phyloP scores from a whole-genome alignment of 2,113 vertebrate genomes.

The Antechinus stuartii region DNA sequence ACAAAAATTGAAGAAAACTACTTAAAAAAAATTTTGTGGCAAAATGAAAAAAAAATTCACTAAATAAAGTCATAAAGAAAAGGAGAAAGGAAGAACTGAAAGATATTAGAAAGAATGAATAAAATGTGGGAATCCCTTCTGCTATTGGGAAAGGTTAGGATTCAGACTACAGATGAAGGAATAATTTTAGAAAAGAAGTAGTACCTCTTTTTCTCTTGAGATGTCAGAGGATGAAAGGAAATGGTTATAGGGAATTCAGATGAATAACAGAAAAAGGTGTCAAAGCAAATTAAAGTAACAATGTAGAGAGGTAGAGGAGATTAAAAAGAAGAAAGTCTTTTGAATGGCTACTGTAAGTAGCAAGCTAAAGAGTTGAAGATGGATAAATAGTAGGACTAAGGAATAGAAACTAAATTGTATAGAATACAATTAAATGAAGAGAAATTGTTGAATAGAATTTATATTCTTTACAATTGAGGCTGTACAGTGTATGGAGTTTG shows the following conservation, averaged over 20 bases:
- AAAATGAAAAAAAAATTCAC: too few relatives aligned
- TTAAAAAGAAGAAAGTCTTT: neutral
- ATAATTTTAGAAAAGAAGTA: too few relatives aligned
- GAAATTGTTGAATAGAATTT: too few relatives aligned
- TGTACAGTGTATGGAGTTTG: neutral
- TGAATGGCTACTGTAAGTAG: neutral
- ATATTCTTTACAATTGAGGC: neutral
- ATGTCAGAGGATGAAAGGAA: neutral
- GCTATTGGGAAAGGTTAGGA: neutral
- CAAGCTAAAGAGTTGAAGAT: neutral
- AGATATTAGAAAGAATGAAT: neutral
- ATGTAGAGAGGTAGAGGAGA: neutral
- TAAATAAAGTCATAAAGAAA: too few relatives aligned
- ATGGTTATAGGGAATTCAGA: neutral
- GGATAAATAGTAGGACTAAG: neutral
- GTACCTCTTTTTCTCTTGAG: neutral
- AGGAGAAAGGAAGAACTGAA: too few relatives aligned
- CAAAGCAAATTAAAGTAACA: neutral
- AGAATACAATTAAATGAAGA: too few relatives aligned
- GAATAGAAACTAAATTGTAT: neutral
- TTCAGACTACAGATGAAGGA: neutral
- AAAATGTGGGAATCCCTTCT: neutral
- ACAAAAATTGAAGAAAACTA: too few relatives aligned
- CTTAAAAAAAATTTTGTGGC: too few relatives aligned
- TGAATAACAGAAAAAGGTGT: neutral